Conservation (phyloP, 2,113 vertebrate genomes). For the Tilapia sparmanii region DNA sequence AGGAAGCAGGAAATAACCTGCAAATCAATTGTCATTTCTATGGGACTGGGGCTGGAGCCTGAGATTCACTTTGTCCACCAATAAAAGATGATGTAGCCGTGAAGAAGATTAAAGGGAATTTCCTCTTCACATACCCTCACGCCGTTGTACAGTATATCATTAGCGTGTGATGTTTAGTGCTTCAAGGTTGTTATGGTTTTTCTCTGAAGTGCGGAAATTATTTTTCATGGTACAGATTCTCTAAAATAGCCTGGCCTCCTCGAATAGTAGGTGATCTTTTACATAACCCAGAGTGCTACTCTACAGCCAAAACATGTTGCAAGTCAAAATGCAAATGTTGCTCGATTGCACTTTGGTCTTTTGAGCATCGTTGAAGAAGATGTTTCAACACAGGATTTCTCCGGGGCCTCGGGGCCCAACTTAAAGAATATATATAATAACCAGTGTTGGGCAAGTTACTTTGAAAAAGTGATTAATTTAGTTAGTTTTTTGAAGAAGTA, state of each 20-base stretch:
- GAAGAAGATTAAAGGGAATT: conserved; percentile 57
- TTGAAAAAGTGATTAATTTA: background rate
- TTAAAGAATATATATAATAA: background rate
- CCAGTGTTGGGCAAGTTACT: background rate
- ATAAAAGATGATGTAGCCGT: conserved; percentile 56
- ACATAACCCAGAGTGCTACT: background rate
- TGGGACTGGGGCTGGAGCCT: conserved; percentile 15
- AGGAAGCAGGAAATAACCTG: conserved; percentile 72
- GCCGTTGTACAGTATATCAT: conserved; percentile 19
- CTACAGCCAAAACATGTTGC: background rate
- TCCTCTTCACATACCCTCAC: background rate
- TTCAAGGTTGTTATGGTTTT: conserved; percentile 1
- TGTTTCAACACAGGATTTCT: background rate
- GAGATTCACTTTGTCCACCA: conserved; percentile 55
- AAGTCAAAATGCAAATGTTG: background rate
- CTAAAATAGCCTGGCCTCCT: background rate
- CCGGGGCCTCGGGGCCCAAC: background rate
- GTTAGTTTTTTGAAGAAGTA: too few relatives aligned
- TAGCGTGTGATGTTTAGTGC: background rate
- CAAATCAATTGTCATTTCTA: conserved; percentile 70
- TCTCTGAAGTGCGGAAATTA: background rate
- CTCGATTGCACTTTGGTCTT: background rate
- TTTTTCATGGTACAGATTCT: background rate
- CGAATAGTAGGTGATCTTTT: background rate
- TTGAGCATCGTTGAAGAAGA: background rate